Evolutionary conservation across 2,113 vertebrate species (phyloP).

Genomic region (Ascaphus truei): DNA sequence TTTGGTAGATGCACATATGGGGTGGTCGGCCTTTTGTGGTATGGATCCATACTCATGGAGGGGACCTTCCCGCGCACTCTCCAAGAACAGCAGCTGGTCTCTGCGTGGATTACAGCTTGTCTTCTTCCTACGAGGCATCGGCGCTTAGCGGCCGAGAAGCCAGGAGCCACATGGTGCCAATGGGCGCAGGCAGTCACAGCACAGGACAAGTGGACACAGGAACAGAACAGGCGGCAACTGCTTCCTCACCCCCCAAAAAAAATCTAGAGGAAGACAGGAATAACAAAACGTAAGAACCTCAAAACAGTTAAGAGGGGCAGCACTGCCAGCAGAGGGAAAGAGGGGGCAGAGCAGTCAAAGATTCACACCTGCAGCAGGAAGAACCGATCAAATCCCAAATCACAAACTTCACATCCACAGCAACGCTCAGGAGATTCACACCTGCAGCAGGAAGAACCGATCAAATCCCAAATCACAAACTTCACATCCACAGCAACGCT

Average conservation of each 20-base stretch:
- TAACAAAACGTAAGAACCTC: background rate
- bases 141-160: constrained; percentile 40
- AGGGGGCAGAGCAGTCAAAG: too few species aligned
- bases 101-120: constrained; percentile 43
- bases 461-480: too few species aligned
- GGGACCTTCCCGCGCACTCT: constrained; percentile 64
- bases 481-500: too few species aligned
- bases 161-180: constrained; percentile 53
- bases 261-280: constrained; percentile 35
- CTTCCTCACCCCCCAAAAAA: constrained; percentile 38
- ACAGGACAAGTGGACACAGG: background rate
- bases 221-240: background rate
- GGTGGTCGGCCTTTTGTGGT: constrained; percentile 51
- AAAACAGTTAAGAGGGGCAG: too few species aligned
- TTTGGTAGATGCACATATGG: constrained; percentile 63
- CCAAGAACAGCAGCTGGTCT: constrained; percentile 70
- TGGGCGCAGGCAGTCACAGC: background rate
- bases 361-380: too few species aligned
- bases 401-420: too few species aligned
- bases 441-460: too few species aligned
- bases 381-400: too few species aligned
- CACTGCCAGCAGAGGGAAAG: too few species aligned
- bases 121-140: constrained; percentile 83
- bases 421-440: too few species aligned
- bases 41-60: constrained; percentile 53